Base-by-base conservation (phyloP, 2,113 vertebrate species). In the Euleptes europaea region DNA sequence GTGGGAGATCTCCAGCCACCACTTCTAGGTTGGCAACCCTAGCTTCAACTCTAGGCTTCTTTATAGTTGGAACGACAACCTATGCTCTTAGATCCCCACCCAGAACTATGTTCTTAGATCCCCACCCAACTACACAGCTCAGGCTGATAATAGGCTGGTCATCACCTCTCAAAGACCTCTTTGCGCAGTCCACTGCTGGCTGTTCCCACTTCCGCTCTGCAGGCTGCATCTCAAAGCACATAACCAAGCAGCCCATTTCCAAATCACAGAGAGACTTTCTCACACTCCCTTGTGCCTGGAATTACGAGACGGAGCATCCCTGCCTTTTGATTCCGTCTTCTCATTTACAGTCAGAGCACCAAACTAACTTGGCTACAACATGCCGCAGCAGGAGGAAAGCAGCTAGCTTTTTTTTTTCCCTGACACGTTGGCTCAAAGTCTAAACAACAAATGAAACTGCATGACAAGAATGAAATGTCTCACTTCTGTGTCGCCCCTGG, bases 351-450 rank as follows among this genome's bases (percentile, higher is more conserved):
- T 51, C 71, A 69, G 51, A 13, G 84, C 72, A 28, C 65, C 66
- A 26, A 49, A 72, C 66, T 33, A 83, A 10, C 78, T 78, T 40
- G 2, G 5, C 2, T 35, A 47, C 42, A 28, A 44, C 71, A 49
- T 83, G 86, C 70, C 1, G 0, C 2, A 78, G 49, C 67, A 77
- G 65, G 57, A 13, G 6, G 5, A 54, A 21, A 42, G 35, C 0
- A 15, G 85, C 66, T 33, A 49, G 63, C n/a, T 2, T 67, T 14
- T 51, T 6, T n/a, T n/a, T 65, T 10, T 65, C 75, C 33, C 78
- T 78, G 79, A 69, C 21, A 80, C 3, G 11, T 63, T 57, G 77
- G 47, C 77, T 86, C 83, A 67, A 57, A 87, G 83, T 80, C 81
- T 77, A 49, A 84, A 54, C 40, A 66, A 76, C 0, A 21, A 75